These are phyloP conservation scores for Cryptotermes secundus DNA, from an alignment of 1,140 invertebrate species.

Conservation along the genomic window DNA sequence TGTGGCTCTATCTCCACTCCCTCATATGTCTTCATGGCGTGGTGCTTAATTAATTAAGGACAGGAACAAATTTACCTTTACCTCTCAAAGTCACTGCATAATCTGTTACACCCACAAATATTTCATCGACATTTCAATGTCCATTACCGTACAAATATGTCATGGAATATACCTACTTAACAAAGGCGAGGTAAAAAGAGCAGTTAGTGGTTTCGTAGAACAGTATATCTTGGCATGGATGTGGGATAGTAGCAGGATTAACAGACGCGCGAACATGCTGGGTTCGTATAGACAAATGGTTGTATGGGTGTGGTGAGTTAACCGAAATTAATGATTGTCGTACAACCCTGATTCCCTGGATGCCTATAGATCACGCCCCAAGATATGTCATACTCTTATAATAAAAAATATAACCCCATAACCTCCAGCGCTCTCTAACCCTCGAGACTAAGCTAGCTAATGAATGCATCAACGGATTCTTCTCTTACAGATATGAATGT, in stretches of 20 bases:
- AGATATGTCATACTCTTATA: slow-evolving; percentile 13
- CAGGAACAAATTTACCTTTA: no score
- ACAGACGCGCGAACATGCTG: neutral
- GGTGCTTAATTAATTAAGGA: no score
- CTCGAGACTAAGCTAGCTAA: neutral
- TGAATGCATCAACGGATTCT: neutral
- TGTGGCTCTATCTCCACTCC: no score
- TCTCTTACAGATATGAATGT: neutral
- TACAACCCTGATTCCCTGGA: neutral
- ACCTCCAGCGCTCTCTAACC: neutral
- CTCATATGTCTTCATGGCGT: no score
- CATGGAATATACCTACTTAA: neutral
- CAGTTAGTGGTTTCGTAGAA: neutral
- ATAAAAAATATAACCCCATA: slow-evolving; percentile 11
- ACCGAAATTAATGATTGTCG: slow-evolving; percentile 4
- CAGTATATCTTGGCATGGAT: neutral
- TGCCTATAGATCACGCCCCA: slow-evolving; percentile 13
- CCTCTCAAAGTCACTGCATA: no score
- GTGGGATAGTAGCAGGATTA: neutral
- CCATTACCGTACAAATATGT: neutral
- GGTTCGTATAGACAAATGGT: slow-evolving; percentile 10
- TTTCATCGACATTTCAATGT: neutral
- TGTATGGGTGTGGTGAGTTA: slow-evolving; percentile 1
- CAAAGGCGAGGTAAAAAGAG: neutral
- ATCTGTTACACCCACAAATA: no score